phyloP scores from a whole-genome alignment of 2,888 invertebrate genomes.

The Meta bourneti region DNA sequence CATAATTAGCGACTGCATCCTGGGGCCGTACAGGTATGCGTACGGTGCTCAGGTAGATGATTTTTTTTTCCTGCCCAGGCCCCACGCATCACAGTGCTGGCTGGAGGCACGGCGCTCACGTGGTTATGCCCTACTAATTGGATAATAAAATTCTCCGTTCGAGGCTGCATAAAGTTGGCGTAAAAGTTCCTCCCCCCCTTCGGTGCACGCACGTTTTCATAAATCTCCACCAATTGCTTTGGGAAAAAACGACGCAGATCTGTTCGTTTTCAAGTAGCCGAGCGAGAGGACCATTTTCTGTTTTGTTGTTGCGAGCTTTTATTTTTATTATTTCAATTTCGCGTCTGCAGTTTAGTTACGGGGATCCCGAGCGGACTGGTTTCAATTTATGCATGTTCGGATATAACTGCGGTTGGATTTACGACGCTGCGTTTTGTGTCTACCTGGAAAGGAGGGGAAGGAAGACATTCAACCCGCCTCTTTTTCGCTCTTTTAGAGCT shows the following conservation, averaged over 20 bases:
- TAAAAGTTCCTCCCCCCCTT: slow-evolving; percentile 29
- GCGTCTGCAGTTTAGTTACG: slow-evolving; percentile 65
- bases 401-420: not conserved
- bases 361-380: slow-evolving; percentile 51
- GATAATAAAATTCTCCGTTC: slow-evolving; percentile 74
- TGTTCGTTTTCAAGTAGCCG: slow-evolving; percentile 62
- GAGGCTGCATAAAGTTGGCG: slow-evolving; percentile 66
- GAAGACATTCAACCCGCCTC: not conserved
- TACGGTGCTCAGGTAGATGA: not conserved
- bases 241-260: slow-evolving; percentile 23
- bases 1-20: slow-evolving; percentile 64
- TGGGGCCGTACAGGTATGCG: slow-evolving; percentile 56
- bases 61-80: slow-evolving; percentile 37
- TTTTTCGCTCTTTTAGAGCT: not conserved
- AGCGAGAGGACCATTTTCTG: slow-evolving; percentile 35
- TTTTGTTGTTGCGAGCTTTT: slow-evolving; percentile 17
- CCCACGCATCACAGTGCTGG: slow-evolving; percentile 68
- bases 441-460: not conserved
- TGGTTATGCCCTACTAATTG: slow-evolving; percentile 76
- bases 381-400: slow-evolving; percentile 43
- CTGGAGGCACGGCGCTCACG: slow-evolving; percentile 69
- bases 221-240: slow-evolving; percentile 73
- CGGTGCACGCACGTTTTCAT: slow-evolving; percentile 71
- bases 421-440: not conserved
- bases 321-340: slow-evolving; percentile 53